A percentile compares a stretch with the other conserved stretches of the same genome.
Conservation (phyloP, 1,140 invertebrate species). For the Drosophila carrolli region DNA sequence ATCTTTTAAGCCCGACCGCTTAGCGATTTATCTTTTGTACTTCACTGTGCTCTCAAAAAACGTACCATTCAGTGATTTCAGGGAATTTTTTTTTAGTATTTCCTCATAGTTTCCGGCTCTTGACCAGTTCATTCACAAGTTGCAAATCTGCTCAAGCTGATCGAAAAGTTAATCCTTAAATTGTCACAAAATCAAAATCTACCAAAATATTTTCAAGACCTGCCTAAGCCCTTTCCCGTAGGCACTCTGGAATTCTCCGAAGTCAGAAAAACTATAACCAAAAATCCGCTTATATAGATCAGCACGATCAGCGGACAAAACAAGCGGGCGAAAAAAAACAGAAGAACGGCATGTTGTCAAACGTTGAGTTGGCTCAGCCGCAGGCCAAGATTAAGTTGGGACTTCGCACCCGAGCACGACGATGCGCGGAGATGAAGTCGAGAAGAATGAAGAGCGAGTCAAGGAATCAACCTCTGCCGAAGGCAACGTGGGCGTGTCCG, state of each 20-base stretch:
- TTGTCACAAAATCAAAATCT: constrained; percentile 78
- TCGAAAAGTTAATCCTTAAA: constrained; percentile 74
- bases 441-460: constrained; percentile 22
- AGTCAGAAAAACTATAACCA: constrained; percentile 38
- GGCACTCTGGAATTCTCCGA: constrained; percentile 40
- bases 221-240: constrained; percentile 33
- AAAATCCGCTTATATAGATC: constrained; percentile 79
- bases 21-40: constrained; percentile 1
- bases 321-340: constrained; percentile 23
- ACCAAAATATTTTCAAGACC: constrained; percentile 74
- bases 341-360: constrained; percentile 78
- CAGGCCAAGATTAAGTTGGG: constrained; percentile 62
- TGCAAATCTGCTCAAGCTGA: constrained; percentile 12
- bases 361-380: constrained; percentile 72
- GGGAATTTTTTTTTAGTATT: not conserved
- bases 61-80: not conserved
- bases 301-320: constrained; percentile 51
- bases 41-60: not conserved
- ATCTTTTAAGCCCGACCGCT: constrained; percentile 42
- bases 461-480: constrained; percentile 16
- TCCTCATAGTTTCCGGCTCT: not conserved
- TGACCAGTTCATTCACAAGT: constrained; percentile 45
- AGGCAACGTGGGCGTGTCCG: constrained; percentile 63
- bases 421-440: not conserved
- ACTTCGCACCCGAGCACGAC: constrained; percentile 14